Evolutionary conservation across 2,797 vertebrate genomes (phyloP).

Genomic region (Channallabes apus): DNA sequence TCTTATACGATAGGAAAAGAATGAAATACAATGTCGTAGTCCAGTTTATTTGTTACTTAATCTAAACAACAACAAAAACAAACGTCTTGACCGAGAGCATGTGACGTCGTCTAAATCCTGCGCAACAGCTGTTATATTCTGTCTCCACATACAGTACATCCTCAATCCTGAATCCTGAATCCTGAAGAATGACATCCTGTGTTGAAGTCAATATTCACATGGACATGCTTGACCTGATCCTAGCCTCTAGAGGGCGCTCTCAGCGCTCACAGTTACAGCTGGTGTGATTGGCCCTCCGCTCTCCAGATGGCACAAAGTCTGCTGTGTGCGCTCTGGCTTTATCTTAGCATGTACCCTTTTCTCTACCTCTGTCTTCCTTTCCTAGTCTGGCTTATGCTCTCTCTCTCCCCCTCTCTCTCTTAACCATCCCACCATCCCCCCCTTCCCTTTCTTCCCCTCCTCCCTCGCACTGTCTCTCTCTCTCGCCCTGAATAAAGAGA

Average conservation of each 20-base stretch:
- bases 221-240: background rate
- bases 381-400: conserved; percentile 26
- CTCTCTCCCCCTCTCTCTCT: background rate
- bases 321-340: conserved; percentile 41
- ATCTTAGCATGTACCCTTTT: conserved; percentile 53
- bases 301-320: conserved; percentile 52
- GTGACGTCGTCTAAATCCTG: background rate
- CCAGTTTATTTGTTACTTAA: background rate
- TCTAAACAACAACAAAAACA: background rate
- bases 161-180: too few relatives aligned
- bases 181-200: background rate
- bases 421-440: background rate
- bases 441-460: background rate
- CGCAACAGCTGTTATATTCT: background rate
- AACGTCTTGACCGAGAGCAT: background rate
- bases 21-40: background rate
- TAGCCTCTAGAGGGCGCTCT: conserved; percentile 51
- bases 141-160: background rate
- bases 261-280: conserved; percentile 20
- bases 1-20: background rate
- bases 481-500: conserved; percentile 22
- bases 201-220: background rate
- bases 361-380: conserved; percentile 52
- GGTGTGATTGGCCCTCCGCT: conserved; percentile 42
- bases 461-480: background rate